phyloP scores from a whole-genome alignment of 2,113 vertebrate species.

The Gracilinanus agilis region DNA sequence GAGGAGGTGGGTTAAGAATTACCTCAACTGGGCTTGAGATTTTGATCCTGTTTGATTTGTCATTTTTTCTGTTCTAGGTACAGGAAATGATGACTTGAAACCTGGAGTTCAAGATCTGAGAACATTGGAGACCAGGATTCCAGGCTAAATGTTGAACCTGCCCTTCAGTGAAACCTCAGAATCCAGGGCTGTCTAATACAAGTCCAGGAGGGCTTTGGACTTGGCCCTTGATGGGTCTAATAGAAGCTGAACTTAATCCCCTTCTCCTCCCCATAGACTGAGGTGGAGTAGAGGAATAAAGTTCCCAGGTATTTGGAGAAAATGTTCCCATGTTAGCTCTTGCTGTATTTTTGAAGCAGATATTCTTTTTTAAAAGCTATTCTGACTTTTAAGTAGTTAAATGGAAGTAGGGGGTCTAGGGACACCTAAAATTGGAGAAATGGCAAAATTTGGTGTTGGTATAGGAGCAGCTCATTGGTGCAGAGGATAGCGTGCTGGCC shows the following conservation, averaged over 20 bases:
- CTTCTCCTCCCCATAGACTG: no score
- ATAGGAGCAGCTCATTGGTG: background rate
- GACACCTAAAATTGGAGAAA: background rate
- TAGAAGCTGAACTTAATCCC: no score
- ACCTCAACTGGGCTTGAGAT: background rate
- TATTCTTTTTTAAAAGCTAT: background rate
- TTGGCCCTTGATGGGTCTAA: no score
- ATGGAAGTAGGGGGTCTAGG: background rate
- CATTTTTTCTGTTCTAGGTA: background rate
- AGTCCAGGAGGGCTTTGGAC: background rate
- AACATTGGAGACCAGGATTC: background rate
- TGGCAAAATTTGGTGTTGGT: background rate
- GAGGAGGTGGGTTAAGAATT: background rate
- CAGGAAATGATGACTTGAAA: background rate
- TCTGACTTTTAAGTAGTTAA: background rate
- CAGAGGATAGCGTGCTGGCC: no score
- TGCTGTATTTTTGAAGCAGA: no score
- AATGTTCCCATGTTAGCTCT: no score
- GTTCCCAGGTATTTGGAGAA: no score
- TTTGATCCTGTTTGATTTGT: background rate
- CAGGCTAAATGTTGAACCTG: background rate
- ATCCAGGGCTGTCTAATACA: background rate
- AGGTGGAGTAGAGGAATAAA: no score
- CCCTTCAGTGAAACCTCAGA: background rate
- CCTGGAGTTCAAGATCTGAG: background rate